phyloP scores from a whole-genome alignment of 1,140 invertebrate species.

The Dreissena rostriformis region DNA sequence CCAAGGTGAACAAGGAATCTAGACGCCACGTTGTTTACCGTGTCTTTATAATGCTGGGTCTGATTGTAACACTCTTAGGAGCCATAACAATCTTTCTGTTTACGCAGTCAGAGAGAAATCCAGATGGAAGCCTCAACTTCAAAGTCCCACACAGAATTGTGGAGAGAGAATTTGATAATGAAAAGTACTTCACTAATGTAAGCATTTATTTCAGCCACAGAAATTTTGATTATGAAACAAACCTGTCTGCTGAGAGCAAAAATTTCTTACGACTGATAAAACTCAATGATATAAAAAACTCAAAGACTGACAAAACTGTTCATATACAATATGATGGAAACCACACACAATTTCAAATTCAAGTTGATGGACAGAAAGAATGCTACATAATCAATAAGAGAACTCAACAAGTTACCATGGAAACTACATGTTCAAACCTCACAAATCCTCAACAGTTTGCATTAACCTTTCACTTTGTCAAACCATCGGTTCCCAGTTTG shows the following conservation, averaged over 20 bases:
- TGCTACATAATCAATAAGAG: slow-evolving; percentile 60
- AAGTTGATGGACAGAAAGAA: slow-evolving; percentile 52
- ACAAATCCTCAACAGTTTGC: slow-evolving; percentile 50
- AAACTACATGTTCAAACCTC: not conserved
- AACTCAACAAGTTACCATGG: slow-evolving; percentile 44
- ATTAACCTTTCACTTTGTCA: slow-evolving; percentile 64
- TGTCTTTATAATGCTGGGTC: slow-evolving; percentile 71
- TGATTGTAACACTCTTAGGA: slow-evolving; percentile 66
- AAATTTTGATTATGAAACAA: slow-evolving; percentile 55
- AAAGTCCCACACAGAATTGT: slow-evolving; percentile 67
- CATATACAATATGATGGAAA: slow-evolving; percentile 59
- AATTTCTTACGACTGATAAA: slow-evolving; percentile 63
- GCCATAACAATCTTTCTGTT: slow-evolving; percentile 70
- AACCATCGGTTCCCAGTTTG: slow-evolving; percentile 63
- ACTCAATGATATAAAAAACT: slow-evolving; percentile 64
- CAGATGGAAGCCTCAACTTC: slow-evolving; percentile 67
- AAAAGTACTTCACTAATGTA: slow-evolving; percentile 73
- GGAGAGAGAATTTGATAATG: slow-evolving; percentile 71
- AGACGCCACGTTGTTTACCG: slow-evolving; percentile 63
- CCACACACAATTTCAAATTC: slow-evolving; percentile 2
- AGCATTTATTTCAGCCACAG: slow-evolving; percentile 69
- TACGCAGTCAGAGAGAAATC: slow-evolving; percentile 67
- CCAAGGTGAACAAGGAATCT: slow-evolving; percentile 54
- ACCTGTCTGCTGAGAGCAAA: slow-evolving; percentile 28
- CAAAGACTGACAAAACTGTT: slow-evolving; percentile 48